A percentile compares a stretch with the other conserved stretches of the same genome.
Conservation (phyloP, 1,140 invertebrate species). For the Saxidomus purpurata region DNA sequence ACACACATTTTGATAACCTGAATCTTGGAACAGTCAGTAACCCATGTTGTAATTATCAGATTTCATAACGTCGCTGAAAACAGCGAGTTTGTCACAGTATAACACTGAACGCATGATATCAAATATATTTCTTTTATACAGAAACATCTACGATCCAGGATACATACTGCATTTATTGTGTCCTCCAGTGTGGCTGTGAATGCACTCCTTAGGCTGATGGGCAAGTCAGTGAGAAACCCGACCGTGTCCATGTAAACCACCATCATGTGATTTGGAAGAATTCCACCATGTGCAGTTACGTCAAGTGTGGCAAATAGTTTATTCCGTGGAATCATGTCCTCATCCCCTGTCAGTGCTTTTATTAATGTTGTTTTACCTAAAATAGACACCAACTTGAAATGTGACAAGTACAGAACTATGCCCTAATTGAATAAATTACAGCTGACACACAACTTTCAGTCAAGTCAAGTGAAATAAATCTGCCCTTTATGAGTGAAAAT, state of each 20-base stretch:
- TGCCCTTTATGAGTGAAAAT: too few species aligned
- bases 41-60: too few species aligned
- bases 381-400: background rate
- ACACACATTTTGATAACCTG: too few species aligned
- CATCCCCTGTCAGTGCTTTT: slow-evolving; percentile 92
- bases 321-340: slow-evolving; percentile 90
- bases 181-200: slow-evolving; percentile 95
- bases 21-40: too few species aligned
- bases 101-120: too few species aligned
- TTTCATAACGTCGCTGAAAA: too few species aligned
- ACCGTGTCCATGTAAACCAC: slow-evolving; percentile 94
- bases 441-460: too few species aligned
- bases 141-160: too few species aligned
- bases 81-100: too few species aligned
- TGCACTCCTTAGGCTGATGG: slow-evolving; percentile 93
- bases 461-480: too few species aligned
- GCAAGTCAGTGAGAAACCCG: slow-evolving; percentile 96
- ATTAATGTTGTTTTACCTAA: slow-evolving; percentile 93
- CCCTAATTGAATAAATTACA: too few species aligned
- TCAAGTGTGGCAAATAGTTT: slow-evolving; percentile 96
- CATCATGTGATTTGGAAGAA: slow-evolving; percentile 89
- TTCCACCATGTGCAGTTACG: slow-evolving; percentile 92
- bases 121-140: slow-evolving; percentile 13
- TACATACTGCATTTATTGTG: slow-evolving; percentile 88
- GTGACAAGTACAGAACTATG: too few species aligned